These are phyloP conservation scores for Drosophila hydei DNA, from an alignment of 1,140 invertebrate species.

Conservation along the genomic window DNA sequence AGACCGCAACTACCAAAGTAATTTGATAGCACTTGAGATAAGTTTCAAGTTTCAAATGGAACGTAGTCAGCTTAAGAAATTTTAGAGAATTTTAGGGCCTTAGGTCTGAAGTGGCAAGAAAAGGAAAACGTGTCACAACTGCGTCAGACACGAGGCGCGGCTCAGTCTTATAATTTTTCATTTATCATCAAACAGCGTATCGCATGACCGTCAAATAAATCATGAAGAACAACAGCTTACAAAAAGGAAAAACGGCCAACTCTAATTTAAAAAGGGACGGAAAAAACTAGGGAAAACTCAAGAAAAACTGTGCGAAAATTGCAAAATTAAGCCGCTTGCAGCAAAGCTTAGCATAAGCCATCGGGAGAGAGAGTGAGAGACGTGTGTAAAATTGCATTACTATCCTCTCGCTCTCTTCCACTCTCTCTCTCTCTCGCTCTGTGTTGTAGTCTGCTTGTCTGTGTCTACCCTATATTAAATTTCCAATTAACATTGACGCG, in stretches of 20 bases:
- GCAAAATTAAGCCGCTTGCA: conserved; percentile 41
- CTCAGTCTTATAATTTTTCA: conserved; percentile 6
- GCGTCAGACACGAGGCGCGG: conserved; percentile 16
- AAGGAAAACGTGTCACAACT: conserved; percentile 20
- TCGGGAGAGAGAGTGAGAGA: conserved; percentile 7
- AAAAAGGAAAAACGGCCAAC: background rate
- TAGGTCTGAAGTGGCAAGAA: background rate
- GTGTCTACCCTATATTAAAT: conserved; percentile 61
- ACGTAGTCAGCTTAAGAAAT: conserved; percentile 2
- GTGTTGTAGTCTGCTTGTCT: background rate
- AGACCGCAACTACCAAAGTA: conserved; percentile 9
- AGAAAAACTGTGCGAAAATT: background rate
- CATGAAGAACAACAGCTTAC: background rate
- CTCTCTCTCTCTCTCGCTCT: background rate
- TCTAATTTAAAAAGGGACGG: conserved; percentile 51
- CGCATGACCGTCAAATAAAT: conserved; percentile 29
- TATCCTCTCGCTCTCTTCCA: background rate
- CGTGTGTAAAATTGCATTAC: conserved; percentile 25
- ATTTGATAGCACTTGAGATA: conserved; percentile 30
- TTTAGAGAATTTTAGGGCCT: background rate
- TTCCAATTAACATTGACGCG: conserved; percentile 80
- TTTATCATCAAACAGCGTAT: conserved; percentile 24
- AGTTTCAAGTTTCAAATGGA: conserved; percentile 6
- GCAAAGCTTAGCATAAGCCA: background rate
- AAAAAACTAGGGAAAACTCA: conserved; percentile 1